Conservation (phyloP, 2,888 invertebrate species). For the Schrankia costaestrigalis region DNA sequence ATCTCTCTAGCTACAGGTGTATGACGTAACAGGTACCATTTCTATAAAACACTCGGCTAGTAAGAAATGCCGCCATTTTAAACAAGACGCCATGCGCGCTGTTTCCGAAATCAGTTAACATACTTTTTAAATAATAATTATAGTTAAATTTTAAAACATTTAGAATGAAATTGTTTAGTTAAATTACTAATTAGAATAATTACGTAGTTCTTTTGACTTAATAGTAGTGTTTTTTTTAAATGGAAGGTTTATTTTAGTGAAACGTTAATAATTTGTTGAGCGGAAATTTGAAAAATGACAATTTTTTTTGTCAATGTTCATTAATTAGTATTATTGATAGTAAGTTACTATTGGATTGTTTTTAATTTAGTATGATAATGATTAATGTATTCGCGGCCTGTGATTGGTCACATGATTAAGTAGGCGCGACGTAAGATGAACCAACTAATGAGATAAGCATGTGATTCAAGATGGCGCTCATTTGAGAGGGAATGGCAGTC, state of each 20-base stretch:
- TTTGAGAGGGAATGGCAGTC: conserved; percentile 46
- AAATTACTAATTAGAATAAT: conserved; percentile 31
- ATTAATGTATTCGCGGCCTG: conserved; percentile 42
- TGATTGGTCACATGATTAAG: conserved; percentile 71
- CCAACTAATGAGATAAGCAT: conserved; percentile 59
- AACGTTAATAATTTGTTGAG: conserved; percentile 16
- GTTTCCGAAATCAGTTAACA: conserved; percentile 30
- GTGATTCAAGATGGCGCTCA: conserved; percentile 74
- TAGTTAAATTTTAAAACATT: conserved; percentile 22
- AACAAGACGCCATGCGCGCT: conserved; percentile 29
- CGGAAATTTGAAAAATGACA: too few relatives aligned
- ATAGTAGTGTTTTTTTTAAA: conserved; percentile 11
- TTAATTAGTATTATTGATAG: conserved; percentile 22
- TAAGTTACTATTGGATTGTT: conserved; percentile 40
- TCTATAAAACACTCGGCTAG: conserved; percentile 67
- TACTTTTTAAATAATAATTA: conserved; percentile 22
- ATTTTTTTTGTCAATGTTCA: conserved; percentile 23
- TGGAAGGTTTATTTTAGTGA: too few relatives aligned
- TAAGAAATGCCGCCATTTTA: conserved; percentile 64
- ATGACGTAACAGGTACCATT: too few relatives aligned
- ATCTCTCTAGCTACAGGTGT: too few relatives aligned
- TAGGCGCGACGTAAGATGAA: conserved; percentile 48
- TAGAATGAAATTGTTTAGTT: too few relatives aligned
- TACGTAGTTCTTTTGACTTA: conserved; percentile 6
- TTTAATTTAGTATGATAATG: conserved; percentile 36